Evolutionary conservation across 2,888 invertebrate genomes (phyloP), one percentile per base, ranked within the genome.

Genomic region (Protonemura montana): DNA sequence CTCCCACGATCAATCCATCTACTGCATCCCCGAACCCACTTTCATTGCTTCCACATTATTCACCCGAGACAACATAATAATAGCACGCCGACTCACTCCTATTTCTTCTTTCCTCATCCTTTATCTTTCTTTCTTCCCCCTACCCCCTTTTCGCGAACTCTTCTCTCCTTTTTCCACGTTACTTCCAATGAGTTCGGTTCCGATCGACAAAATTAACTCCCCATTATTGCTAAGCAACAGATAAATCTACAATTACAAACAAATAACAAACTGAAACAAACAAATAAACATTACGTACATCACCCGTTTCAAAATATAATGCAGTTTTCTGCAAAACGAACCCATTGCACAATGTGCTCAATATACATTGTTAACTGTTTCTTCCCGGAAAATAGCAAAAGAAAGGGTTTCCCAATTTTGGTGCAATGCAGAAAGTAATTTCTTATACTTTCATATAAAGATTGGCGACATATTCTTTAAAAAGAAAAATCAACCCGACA

Each of bases 11-110:
- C 85, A 82, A 82, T 84, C 77, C 82, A 35, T 42, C 87, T 76
- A 85, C 16, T 59, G 59, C 59, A 59, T 86, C 85, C 85, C 86
- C 59, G 81, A 77, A 84, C 80, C 84, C 85, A 86, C 86, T 86
- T 84, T 84, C 84, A 84, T 84, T 84, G 84, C 84, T 59, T 84
- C 27, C 59, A 42, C 84, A 84, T 84, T 84, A 84, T 84, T 84
- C 84, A 84, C 29, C 28, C 59, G 59, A 76, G 84, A 84, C 84
- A 84, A 84, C 84, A 84, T 84, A 84, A 84, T 84, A 84, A 28
- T 26, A 83, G 82, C 26, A 27, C 78, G 26, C 29, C 7, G 27
- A 28, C 2, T 78, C 26, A 78, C 78, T 28, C 78, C 78, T 16
- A 28, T 28, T n/a, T n/a, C 78, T 78, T 16, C 78, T 78, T 21